Evolutionary conservation across 2,888 invertebrate genomes (phyloP), one percentile per base, ranked within the genome.

Genomic region (Achlya flavicornis): DNA sequence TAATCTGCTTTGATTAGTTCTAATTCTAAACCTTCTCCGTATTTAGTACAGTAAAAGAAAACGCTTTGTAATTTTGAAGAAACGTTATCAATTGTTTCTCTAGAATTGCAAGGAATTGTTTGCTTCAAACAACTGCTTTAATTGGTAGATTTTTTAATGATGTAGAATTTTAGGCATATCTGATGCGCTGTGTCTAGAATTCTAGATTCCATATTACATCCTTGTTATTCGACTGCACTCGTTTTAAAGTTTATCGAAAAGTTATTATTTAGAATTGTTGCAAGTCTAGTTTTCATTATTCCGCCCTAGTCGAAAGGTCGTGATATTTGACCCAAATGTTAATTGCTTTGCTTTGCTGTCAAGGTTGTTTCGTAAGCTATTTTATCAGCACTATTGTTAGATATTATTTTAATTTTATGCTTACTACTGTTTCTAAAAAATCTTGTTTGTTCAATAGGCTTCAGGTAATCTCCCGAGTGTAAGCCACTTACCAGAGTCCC

Each of bases 281-380:
- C 74, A 65, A 71, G 67, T 67, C 57, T 61, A 66, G 66, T 72
- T 74, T 76, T 74, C 67, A 71, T 73, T 75, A 65, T 64, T 65
- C 64, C 64, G 74, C 76, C 78, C 77, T 83, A 73, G 70, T 69
- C 61, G 57, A 78, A 84, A 86, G 85, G 84, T 81, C 83, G 80
- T 78, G 79, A 73, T 77, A 74, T 83, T 85, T 80, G 75, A 78
- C 75, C 71, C 73, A 86, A 89, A 87, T 84, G 81, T 78, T 84
- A 84, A 83, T 84, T 78, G 78, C 77, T 70, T 72, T 66, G 73
- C 73, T 78, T 71, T 78, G 75, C 79, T 78, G 76, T 81, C 81
- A 84, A 86, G 84, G 84, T 78, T 68, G 73, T 76, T 80, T 77
- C 67, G 63, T 63, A 74, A 75, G 14, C 62, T 64, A 64, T 63